Evolutionary conservation across 2,888 invertebrate genomes (phyloP), one percentile per base, ranked within the genome.

Genomic region (Chaetogeoica ovagalla): DNA sequence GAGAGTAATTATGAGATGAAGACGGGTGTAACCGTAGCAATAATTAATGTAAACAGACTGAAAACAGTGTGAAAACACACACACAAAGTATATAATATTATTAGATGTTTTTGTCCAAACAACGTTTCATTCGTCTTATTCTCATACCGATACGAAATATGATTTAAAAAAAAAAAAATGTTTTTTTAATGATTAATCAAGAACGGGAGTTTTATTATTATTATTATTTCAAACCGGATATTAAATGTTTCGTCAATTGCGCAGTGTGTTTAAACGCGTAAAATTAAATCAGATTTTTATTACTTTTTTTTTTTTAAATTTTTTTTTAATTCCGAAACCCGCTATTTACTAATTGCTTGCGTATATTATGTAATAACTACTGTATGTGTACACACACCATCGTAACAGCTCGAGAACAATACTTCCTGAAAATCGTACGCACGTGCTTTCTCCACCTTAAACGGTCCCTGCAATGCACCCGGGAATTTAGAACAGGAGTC

Each of bases 401-500:
- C n/a, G 59, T 39, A 39, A 21, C n/a, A 37, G 19, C n/a, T 21
- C 17, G 43, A 21, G 30, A 30, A 30, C 4, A 23, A 71, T 43
- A 60, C n/a, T 60, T 72, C 13, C 43, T 48, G 43, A 43, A 60
- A 19, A 11, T 19, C 43, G 15, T 19, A 43, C 5, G n/a, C 39
- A 59, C 39, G 15, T 21, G 39, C 19, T 13, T n/a, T 30, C 23
- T 9, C 62, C 39, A 4, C 2, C 4, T 9, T 59, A 72, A 43
- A 60, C 23, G 72, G 60, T 72, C 65, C 21, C 30, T 30, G 30
- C 37, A 74, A 52, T 48, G 48, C 73, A 74, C 37, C 21, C 15
- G n/a, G 59, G 4, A 59, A 75, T 66, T 74, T 23, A 57, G 57
- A 66, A 75, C 19, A 75, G 13, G 43, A 39, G 13, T 23, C n/a